phyloP scores from a whole-genome alignment of 2,113 vertebrate genomes.

The Labrus mixtus region DNA sequence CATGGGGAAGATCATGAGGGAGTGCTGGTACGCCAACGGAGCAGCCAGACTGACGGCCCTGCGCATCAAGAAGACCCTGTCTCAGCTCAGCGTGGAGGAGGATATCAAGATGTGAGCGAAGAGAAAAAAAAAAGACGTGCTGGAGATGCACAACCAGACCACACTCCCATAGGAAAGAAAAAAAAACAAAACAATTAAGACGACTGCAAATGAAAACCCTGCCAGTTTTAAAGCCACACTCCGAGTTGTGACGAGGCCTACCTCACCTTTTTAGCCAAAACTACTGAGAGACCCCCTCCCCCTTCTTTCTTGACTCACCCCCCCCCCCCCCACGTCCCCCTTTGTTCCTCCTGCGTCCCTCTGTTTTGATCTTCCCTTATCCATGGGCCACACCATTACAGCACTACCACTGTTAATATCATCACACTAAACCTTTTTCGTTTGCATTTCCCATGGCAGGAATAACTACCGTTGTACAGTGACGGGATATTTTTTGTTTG shows the following conservation, averaged over 20 bases:
- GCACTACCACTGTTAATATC: constrained; percentile 70
- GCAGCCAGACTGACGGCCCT: constrained; percentile 94
- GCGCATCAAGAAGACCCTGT: constrained; percentile 98
- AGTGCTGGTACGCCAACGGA: constrained; percentile 98
- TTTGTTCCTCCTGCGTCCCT: constrained; percentile 22
- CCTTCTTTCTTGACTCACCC: constrained; percentile 23
- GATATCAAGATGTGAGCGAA: constrained; percentile 92
- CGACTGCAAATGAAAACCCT: constrained; percentile 78
- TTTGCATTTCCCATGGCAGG: constrained; percentile 71
- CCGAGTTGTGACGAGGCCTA: constrained; percentile 85
- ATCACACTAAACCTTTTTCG: constrained; percentile 42
- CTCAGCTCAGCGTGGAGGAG: constrained; percentile 97
- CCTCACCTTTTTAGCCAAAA: constrained; percentile 87
- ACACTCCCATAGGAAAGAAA: constrained; percentile 63
- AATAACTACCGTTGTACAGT: constrained; percentile 72
- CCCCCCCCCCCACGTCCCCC: not conserved
- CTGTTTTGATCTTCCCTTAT: constrained; percentile 6
- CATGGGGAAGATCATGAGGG: constrained; percentile 99
- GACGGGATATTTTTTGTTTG: constrained; percentile 22
- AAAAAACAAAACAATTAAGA: constrained; percentile 63
- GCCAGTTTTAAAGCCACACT: constrained; percentile 85
- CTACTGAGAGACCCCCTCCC: constrained; percentile 80
- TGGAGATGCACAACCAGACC: constrained; percentile 59
- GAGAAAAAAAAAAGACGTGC: constrained; percentile 1
- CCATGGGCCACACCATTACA: constrained; percentile 68